Conservation (phyloP, 2,113 vertebrate genomes). For the Erinaceus europaeus region DNA sequence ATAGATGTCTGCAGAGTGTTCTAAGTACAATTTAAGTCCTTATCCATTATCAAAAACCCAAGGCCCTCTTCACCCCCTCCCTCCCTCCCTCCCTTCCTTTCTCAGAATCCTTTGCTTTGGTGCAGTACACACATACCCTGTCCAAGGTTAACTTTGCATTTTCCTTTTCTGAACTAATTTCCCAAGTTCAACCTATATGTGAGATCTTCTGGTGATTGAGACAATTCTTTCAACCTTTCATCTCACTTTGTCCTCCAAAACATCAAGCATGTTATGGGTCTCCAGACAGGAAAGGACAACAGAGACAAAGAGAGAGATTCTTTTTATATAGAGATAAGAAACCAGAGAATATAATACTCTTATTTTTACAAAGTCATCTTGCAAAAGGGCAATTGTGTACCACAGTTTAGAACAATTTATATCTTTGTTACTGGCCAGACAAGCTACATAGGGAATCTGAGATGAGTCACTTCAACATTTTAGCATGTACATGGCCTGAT, state of each 20-base stretch:
- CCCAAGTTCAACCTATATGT: too few relatives aligned
- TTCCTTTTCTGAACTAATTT: too few relatives aligned
- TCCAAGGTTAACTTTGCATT: too few relatives aligned
- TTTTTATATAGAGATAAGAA: slow-evolving; percentile 6
- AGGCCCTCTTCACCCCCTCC: too few relatives aligned
- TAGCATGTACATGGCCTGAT: slow-evolving; percentile 46
- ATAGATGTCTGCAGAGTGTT: too few relatives aligned
- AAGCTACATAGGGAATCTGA: slow-evolving; percentile 5
- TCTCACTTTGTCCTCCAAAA: background rate
- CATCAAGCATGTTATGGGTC: background rate
- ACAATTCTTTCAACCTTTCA: background rate
- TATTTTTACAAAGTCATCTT: slow-evolving; percentile 28
- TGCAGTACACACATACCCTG: too few relatives aligned
- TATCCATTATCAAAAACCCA: too few relatives aligned
- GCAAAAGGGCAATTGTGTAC: background rate
- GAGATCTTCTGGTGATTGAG: background rate
- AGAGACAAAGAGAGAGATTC: background rate
- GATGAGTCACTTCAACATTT: slow-evolving; percentile 58
- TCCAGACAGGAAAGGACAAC: background rate
- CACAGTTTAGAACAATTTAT: background rate
- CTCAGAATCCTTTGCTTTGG: too few relatives aligned
- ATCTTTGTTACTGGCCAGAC: background rate
- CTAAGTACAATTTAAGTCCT: too few relatives aligned
- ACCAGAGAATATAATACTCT: slow-evolving; percentile 8
- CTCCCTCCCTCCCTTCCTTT: too few relatives aligned